Evolutionary conservation across 2,888 invertebrate genomes (phyloP), one percentile per base, ranked within the genome.

Genomic region (Drosophila aldrichi): DNA sequence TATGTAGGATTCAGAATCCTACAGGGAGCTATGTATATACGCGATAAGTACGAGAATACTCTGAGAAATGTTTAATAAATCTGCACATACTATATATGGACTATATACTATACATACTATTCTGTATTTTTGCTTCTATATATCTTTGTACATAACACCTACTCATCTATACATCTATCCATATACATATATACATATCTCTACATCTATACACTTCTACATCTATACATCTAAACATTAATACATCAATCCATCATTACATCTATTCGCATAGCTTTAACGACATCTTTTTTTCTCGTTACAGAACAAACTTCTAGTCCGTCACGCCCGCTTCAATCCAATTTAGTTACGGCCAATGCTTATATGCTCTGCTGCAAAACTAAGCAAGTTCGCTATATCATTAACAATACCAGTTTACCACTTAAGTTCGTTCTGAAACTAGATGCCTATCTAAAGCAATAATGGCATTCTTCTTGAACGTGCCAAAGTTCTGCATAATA

Each of bases 331-430:
- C 2, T 12, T 25, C 0, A 38, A 3, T 12, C 25, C 7, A 6
- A 40, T 36, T 38, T 3, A 38, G 9, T 34, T 36, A 25, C 25
- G 38, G 25, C 38, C 22, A 25, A n/a, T 40, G 29, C 54, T 29
- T 3, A 29, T 34, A 52, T 56, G 54, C 56, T 32, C 54, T 62
- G 58, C 52, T 36, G 29, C 29, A 22, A 9, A 7, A 29, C 38
- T 41, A 16, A 29, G 56, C 67, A 29, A 22, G 40, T 57, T 67
- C 43, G 34, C 34, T 56, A 18, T 56, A 22, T 32, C 44, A 66
- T 70, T 43, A 44, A 32, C n/a, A 29, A 55, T 18, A 40, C 18
- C 25, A 46, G 46, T 25, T 25, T 46, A 4, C 14, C 25, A 18
- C 8, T 22, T 22, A 12, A 38, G 22, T n/a, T 22, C n/a, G 8